Percentiles rank a stretch among this genome's conserved stretches.
Conservation (phyloP, 2,888 invertebrate genomes). For the Cheilosia scutellata region DNA sequence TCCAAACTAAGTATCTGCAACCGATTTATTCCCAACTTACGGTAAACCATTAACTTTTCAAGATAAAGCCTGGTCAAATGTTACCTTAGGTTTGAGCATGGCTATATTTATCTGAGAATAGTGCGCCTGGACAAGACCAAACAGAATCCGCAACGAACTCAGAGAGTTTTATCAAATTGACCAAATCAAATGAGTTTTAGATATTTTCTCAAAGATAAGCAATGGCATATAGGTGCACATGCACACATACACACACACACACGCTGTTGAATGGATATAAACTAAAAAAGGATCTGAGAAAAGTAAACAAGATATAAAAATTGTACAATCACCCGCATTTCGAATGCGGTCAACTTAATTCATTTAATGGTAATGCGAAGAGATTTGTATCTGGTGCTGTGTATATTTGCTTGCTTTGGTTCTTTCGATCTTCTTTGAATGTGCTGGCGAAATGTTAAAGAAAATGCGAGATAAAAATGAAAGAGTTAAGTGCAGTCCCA, state of each 20-base stretch:
- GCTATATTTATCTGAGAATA: constrained; percentile 52
- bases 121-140: constrained; percentile 29
- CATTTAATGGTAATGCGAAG: constrained; percentile 75
- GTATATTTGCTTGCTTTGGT: constrained; percentile 35
- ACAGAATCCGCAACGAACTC: constrained; percentile 61
- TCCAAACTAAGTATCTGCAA: constrained; percentile 26
- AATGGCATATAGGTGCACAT: constrained; percentile 38
- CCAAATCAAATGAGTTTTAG: constrained; percentile 78
- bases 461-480: constrained; percentile 60
- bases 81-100: constrained; percentile 42
- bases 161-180: constrained; percentile 76
- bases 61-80: constrained; percentile 62
- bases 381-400: constrained; percentile 70
- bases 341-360: constrained; percentile 75
- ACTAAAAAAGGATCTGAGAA: constrained; percentile 58
- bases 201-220: constrained; percentile 77
- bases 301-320: constrained; percentile 73
- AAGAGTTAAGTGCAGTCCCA: constrained; percentile 66
- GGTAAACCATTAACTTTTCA: constrained; percentile 57
- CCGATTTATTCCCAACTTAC: constrained; percentile 28
- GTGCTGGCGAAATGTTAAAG: constrained; percentile 54
- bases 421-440: constrained; percentile 59
- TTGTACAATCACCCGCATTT: constrained; percentile 75
- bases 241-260: background rate
- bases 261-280: background rate